Conservation (phyloP, 2,888 invertebrate species). For the Pammene aurita region DNA sequence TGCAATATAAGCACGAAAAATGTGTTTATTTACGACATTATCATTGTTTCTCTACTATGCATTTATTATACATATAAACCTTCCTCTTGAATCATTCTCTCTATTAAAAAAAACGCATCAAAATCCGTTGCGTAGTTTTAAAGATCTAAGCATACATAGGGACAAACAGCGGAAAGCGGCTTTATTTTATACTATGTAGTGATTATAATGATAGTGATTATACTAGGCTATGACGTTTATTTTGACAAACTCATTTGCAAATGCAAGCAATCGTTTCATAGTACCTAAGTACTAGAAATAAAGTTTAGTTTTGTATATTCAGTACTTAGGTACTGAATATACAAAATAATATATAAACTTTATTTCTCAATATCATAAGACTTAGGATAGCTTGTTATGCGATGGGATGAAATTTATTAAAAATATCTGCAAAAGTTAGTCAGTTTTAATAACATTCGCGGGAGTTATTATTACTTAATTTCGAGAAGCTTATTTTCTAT, state of each 20-base stretch:
- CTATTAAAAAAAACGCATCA: too few relatives aligned
- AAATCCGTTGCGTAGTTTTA: too few relatives aligned
- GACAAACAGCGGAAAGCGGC: too few relatives aligned
- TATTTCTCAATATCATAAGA: background rate
- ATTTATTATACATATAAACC: too few relatives aligned
- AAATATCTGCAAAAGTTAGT: background rate
- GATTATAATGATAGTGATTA: too few relatives aligned
- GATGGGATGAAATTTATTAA: background rate
- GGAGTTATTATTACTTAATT: background rate
- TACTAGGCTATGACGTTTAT: background rate
- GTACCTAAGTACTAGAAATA: background rate
- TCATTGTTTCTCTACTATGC: too few relatives aligned
- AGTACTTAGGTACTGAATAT: too few relatives aligned
- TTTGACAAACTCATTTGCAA: conserved; percentile 5
- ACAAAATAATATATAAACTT: background rate
- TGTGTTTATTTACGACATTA: too few relatives aligned
- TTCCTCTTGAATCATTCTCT: too few relatives aligned
- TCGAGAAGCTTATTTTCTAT: background rate
- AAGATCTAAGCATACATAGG: too few relatives aligned
- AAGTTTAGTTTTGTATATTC: background rate
- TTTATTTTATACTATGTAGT: too few relatives aligned
- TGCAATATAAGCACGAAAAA: too few relatives aligned
- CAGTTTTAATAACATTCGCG: background rate
- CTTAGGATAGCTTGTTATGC: background rate
- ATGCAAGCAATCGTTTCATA: background rate